Base-by-base conservation (phyloP, 23 tunicate species). In the Trididemnum nubilum region DNA sequence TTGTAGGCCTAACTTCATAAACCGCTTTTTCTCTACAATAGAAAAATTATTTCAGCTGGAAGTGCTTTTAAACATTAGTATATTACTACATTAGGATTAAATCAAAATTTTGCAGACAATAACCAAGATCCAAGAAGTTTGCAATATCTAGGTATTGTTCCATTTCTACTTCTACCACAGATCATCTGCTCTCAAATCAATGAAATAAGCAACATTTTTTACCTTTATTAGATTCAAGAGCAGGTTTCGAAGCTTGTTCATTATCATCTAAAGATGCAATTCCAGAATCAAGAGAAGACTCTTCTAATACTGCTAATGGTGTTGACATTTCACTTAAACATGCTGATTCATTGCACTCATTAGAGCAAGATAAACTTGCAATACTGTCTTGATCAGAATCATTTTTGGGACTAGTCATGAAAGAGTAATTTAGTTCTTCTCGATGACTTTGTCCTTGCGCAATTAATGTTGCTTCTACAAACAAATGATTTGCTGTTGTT, bases 211-310 rank as follows among this genome's bases (percentile, higher is more conserved):
- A 15, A 44, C 54, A 7, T 7, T 44, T 44, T 44, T 15, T 44
- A 44, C 54, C 54, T 44, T 9, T 44, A 44, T 44, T 44, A n/a
- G n/a, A n/a, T 44, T 44, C 54, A 7, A 15, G 9, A 15, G 54
- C 12, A 44, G 54, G 54, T 44, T 44, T 44, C 9, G 54, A 7
- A 73, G 60, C 25, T 34, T 36, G 19, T 64, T 85, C 88, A 7
- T 31, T 25, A 30, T 85, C 90, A 72, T 85, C 90, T 9, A 91
- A 79, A 1, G 97, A 91, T 7, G 67, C 87, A 36, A 91, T 69
- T 40, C 97, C 97, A 35, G 97, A 91, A 60, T 91, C 97, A 34
- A 91, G 40, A 1, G 97, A 91, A 2, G 77, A 81, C 28, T 91
- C 97, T 66, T 85, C 97, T 9, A 30, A 15, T 28, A 37, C 18